These are phyloP conservation scores for Thymelicus lineola DNA, from an alignment of 2,888 invertebrate species.

Conservation along the genomic window DNA sequence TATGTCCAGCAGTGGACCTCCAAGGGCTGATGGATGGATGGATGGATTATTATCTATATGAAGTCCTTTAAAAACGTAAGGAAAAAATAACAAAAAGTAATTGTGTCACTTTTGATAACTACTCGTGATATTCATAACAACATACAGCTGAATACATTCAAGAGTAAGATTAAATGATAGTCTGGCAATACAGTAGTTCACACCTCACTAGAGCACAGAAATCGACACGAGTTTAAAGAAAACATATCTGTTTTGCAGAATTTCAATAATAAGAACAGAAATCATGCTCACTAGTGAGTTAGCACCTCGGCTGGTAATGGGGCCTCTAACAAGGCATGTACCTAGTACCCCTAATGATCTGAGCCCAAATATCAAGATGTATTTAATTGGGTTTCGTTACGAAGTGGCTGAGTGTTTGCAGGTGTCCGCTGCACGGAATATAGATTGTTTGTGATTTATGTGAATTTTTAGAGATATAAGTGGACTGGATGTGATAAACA, in stretches of 20 bases:
- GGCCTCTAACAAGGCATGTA: conserved; percentile 47
- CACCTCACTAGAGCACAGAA: conserved; percentile 19
- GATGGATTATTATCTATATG: too few relatives aligned
- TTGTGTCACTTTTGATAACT: too few relatives aligned
- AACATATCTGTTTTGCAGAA: conserved; percentile 22
- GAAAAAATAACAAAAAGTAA: too few relatives aligned
- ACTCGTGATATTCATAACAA: too few relatives aligned
- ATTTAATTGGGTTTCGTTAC: conserved; percentile 73
- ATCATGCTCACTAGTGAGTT: conserved; percentile 47
- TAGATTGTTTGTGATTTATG: conserved; percentile 74
- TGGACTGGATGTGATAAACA: conserved; percentile 5
- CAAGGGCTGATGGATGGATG: too few relatives aligned
- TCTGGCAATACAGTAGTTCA: conserved; percentile 4
- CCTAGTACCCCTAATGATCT: conserved; percentile 39
- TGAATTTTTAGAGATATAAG: conserved; percentile 36
- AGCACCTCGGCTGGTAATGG: conserved; percentile 46
- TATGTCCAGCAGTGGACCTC: too few relatives aligned
- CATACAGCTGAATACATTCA: too few relatives aligned
- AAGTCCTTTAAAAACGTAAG: too few relatives aligned
- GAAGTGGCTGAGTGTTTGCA: conserved; percentile 58
- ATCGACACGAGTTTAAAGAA: conserved; percentile 23
- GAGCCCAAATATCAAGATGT: conserved; percentile 74
- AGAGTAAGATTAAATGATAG: not conserved
- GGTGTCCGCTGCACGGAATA: conserved; percentile 72
- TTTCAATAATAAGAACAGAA: conserved; percentile 41